A percentile compares a stretch with the other conserved stretches of the same genome.
phyloP scores from a whole-genome alignment of 2,888 invertebrate genomes.

The Antheraea yamamai region DNA sequence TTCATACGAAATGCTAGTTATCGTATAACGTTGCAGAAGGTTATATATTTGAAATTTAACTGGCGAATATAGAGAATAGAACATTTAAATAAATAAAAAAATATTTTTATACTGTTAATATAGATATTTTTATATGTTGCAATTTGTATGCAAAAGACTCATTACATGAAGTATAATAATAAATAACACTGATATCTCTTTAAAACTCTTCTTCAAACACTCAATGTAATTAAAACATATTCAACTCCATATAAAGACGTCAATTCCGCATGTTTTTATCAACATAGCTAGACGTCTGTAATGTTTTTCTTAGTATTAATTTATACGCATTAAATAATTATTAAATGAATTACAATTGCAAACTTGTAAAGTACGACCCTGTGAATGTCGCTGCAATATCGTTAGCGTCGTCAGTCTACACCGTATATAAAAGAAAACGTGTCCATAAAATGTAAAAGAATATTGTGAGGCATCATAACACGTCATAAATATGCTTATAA shows the following conservation, averaged over 20 bases:
- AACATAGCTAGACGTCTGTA: neutral
- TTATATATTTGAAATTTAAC: too few relatives aligned
- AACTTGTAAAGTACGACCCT: neutral
- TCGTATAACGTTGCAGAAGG: too few relatives aligned
- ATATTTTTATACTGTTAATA: too few relatives aligned
- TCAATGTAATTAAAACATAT: neutral
- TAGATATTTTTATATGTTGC: neutral
- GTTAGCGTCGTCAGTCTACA: neutral
- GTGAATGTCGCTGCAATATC: slow-evolving; percentile 8
- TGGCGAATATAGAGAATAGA: too few relatives aligned
- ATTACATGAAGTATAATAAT: neutral
- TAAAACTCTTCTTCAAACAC: neutral
- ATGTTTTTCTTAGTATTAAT: neutral
- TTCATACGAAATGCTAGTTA: too few relatives aligned
- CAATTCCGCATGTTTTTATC: neutral
- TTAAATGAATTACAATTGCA: slow-evolving; percentile 13
- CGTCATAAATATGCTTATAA: slow-evolving; percentile 22
- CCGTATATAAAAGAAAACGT: neutral
- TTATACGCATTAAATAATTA: neutral
- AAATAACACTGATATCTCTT: neutral
- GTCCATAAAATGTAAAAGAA: neutral
- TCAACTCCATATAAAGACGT: neutral
- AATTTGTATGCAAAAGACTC: neutral
- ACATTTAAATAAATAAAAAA: too few relatives aligned
- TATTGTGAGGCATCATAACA: neutral